Percentiles rank a stretch among this genome's conserved stretches.
phyloP scores from a whole-genome alignment of 2,888 invertebrate species.

The Drosophila flavopinicola region DNA sequence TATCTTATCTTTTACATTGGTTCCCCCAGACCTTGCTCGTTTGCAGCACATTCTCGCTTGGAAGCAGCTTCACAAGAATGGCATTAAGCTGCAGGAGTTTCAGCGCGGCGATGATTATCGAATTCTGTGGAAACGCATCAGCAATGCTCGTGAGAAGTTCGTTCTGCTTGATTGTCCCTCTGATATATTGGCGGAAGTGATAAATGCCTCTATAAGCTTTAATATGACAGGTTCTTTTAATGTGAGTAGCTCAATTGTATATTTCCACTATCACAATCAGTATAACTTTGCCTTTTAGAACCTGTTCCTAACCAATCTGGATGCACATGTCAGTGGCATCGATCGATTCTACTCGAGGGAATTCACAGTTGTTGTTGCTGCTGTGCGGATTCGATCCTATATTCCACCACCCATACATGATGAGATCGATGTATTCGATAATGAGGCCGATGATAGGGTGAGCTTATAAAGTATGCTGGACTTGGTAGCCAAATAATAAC shows the following conservation, averaged over 20 bases:
- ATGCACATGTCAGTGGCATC: slow-evolving; percentile 80
- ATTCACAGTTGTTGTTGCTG: slow-evolving; percentile 63
- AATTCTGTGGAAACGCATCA: slow-evolving; percentile 85
- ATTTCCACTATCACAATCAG: too few species aligned
- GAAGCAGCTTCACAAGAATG: slow-evolving; percentile 88
- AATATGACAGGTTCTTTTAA: slow-evolving; percentile 83
- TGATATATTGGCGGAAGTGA: slow-evolving; percentile 87
- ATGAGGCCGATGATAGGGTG: slow-evolving; percentile 53
- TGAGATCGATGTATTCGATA: slow-evolving; percentile 74
- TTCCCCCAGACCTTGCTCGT: slow-evolving; percentile 86
- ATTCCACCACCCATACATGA: slow-evolving; percentile 71
- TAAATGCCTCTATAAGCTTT: slow-evolving; percentile 84
- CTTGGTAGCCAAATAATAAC: too few species aligned
- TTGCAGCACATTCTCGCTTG: slow-evolving; percentile 91
- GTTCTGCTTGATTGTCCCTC: slow-evolving; percentile 91
- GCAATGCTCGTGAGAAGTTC: slow-evolving; percentile 88
- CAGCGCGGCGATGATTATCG: slow-evolving; percentile 83
- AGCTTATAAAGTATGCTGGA: neutral
- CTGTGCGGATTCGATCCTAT: slow-evolving; percentile 69
- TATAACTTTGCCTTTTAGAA: slow-evolving; percentile 49
- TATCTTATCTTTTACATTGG: neutral
- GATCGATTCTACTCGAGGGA: slow-evolving; percentile 68
- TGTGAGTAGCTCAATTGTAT: slow-evolving; percentile 52
- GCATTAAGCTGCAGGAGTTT: slow-evolving; percentile 89
- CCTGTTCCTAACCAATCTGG: slow-evolving; percentile 85